A percentile compares a stretch with the other conserved stretches of the same genome.
Evolutionary conservation across 1,140 invertebrate species (phyloP).

Genomic region (Polypedilum vanderplanki): DNA sequence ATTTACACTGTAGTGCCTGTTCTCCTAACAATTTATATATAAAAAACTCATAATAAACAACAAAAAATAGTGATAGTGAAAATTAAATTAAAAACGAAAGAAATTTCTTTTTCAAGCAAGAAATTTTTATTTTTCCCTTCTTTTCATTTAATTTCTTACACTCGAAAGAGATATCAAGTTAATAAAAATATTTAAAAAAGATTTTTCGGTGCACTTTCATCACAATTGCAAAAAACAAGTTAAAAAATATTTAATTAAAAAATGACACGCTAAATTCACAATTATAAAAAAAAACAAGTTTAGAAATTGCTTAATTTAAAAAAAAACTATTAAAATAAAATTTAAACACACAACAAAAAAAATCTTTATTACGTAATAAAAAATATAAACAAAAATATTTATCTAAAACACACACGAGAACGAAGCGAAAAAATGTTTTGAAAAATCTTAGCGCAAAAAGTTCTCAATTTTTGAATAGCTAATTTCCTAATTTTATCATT

Average conservation of each 20-base stretch:
- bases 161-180: constrained; percentile 31
- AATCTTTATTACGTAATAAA: neutral
- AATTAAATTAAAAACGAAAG: constrained; percentile 6
- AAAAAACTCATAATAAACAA: constrained; percentile 8
- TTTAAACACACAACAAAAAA: neutral
- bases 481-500: too few relatives aligned
- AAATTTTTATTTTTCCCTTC: constrained; percentile 33
- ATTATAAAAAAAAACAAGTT: neutral
- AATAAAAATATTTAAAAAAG: constrained; percentile 31
- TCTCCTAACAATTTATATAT: constrained; percentile 26
- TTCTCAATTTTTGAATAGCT: too few relatives aligned
- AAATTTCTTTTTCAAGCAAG: constrained; percentile 29
- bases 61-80: neutral
- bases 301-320: neutral
- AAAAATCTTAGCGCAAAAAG: too few relatives aligned
- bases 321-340: constrained; percentile 14
- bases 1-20: constrained; percentile 28
- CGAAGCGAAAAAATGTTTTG: too few relatives aligned
- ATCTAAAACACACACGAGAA: neutral
- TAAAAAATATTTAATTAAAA: neutral
- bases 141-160: neutral
- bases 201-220: constrained; percentile 7
- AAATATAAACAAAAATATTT: neutral
- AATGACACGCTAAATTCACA: neutral
- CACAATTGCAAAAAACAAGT: constrained; percentile 6